Base-by-base conservation (phyloP, 2,113 vertebrate species). In the Colius striatus region DNA sequence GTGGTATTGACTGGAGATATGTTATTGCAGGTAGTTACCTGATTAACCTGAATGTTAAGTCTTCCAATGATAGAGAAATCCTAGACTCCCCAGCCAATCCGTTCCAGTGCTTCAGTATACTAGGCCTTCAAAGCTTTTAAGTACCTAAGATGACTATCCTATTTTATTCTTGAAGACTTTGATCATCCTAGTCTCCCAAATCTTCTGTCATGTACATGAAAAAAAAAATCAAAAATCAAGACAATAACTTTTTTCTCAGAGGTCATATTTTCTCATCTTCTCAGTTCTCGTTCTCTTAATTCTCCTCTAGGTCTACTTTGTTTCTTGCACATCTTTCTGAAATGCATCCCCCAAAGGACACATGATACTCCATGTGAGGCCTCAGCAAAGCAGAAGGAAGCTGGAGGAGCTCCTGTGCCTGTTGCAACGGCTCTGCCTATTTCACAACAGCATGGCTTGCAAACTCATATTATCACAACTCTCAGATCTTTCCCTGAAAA, bases 351-450 rank as follows among this genome's bases (percentile, higher is more conserved):
- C 43, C 0, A 2, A 78, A 68, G 50, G 66, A 78, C 66, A 58
- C 17, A 17, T 0, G 13, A 57, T 57, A 83, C 43, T 62, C 66
- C 27, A 32, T 17, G 5, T 32, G 43, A 62, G 48, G 10, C 32
- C 43, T 73, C 43, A 90, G 54, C 27, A 62, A 57, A 27, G 29
- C 20, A 41, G 21, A 58, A 5, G 8, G 13, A 38, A 90, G 34
- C 13, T 9, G 3, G 5, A 57, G 48, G 9, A 87, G 17, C 12
- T 63, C 6, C 73, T 47, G 18, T 0, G 2, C 15, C 30, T 0
- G 0, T 72, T 51, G 54, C 32, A 32, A 7, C 6, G 16, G 12
- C 14, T 67, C 23, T 53, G 29, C 10, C 19, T 47, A 4, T 83
- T 83, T 67, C 27, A 47, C 15, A 29, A 10, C 45, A 57, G 16